A percentile compares a stretch with the other conserved stretches of the same genome.
phyloP scores from a whole-genome alignment of 2,888 invertebrate genomes.

The Reticulitermes lucifugus region DNA sequence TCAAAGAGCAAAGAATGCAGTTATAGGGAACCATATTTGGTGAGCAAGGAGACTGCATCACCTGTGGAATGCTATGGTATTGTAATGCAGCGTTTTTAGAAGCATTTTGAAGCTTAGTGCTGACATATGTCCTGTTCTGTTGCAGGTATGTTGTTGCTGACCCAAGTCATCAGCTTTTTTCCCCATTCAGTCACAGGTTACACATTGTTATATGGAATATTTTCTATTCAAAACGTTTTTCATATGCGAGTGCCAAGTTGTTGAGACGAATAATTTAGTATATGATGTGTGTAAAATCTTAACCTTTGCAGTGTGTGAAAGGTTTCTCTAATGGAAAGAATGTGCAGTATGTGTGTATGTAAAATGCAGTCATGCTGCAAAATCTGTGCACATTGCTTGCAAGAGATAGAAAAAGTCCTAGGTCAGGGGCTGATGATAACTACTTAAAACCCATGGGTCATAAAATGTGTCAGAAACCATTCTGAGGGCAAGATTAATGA shows the following conservation, averaged over 20 bases:
- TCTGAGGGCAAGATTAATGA: too few relatives aligned
- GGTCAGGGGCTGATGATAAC: neutral
- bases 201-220: conserved; percentile 35
- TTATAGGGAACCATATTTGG: too few relatives aligned
- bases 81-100: neutral
- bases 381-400: neutral
- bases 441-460: neutral
- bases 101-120: neutral
- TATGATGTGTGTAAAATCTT: neutral
- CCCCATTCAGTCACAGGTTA: conserved; percentile 13
- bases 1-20: too few relatives aligned
- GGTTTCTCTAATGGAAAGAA: neutral
- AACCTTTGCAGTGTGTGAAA: neutral
- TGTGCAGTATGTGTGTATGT: neutral
- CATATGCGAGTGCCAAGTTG: conserved; percentile 3
- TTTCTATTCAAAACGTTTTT: neutral
- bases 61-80: neutral
- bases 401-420: neutral
- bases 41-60: too few relatives aligned
- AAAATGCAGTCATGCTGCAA: neutral
- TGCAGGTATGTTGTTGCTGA: neutral
- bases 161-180: neutral
- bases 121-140: neutral
- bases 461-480: neutral
- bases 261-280: neutral